Evolutionary conservation across 1,140 invertebrate genomes (phyloP), one percentile per base, ranked within the genome.

Genomic region (Neuroterus valhalla): DNA sequence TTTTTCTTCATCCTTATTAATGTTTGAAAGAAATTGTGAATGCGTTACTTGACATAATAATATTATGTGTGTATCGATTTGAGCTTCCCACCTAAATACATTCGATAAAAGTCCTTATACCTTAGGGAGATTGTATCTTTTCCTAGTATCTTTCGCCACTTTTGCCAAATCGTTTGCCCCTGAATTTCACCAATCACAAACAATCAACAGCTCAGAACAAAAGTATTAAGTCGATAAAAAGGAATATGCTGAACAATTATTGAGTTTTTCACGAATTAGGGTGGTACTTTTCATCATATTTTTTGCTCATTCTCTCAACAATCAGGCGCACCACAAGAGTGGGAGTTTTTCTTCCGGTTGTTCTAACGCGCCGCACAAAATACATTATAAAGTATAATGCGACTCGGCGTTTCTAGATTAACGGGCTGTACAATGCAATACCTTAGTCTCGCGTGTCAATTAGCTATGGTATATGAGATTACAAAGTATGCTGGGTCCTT

Each of bases 361-460:
- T 70, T 67, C 70, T 68, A 66, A 71, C 67, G 44, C 48, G 46
- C 70, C 68, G 68, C 46, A 31, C 71, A 62, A 48, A 50, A 66
- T 31, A 75, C 67, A 88, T 87, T 86, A 85, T 77, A 87, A 88
- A 88, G 82, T 88, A 86, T 88, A 89, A 88, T 86, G 76, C 73
- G 77, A 75, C 78, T 76, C 71, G 66, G 78, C 82, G 76, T 83
- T 86, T 82, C 81, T 84, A 85, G 85, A 87, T 87, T 85, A 85
- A 82, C 78, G 79, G 72, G 79, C 78, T 75, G 78, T 73, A 76
- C 80, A 76, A 82, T 71, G 80, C 76, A 78, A 82, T 82, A 84
- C 78, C 0, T 52, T 70, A 77, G 76, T 74, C 81, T 87, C 82
- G 87, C 84, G 86, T 88, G 87, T 87, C 86, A 87, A 87, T 88